Evolutionary conservation across 2,113 vertebrate species (phyloP), one percentile per base, ranked within the genome.

Genomic region (Brienomyrus brachyistius): DNA sequence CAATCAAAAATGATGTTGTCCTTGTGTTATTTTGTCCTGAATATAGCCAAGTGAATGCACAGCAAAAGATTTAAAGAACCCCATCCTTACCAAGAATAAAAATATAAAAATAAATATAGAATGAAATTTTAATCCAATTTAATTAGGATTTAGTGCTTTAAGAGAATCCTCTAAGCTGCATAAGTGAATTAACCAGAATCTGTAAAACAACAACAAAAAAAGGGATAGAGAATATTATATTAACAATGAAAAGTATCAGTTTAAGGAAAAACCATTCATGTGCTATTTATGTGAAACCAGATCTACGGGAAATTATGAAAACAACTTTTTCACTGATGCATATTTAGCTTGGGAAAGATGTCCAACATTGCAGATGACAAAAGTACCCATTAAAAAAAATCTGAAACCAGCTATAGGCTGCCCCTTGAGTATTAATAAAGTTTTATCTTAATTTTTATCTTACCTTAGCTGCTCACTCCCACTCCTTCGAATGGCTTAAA

Each of bases 101-200:
- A 80, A 43, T 80, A 40, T 19, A 43, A 80, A 43, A 35, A 17
- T 77, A 43, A 80, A 40, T 6, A 40, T 19, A 43, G 62, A 70
- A 70, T n/a, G n/a, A 80, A 80, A 43, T 80, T 80, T 80, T 17
- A 40, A 80, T 80, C 35, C 31, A 80, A 19, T 80, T 80, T 35
- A 80, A 80, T 80, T 80, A 40, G 74, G 74, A 80, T 80, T 80
- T 80, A 35, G 23, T 86, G n/a, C 83, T 51, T 86, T 51, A 51
- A n/a, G 23, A 48, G 23, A 50, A 27, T 86, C 45, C 4, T 48
- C 83, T 47, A 86, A 86, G 45, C 83, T 51, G 45, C 48, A 31
- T 51, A 86, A 86, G 23, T 86, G 83, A 86, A 86, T 48, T 86
- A 48, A 80, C 35, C 17, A 80, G 80, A 47, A n/a, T 50, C 19